phyloP scores from a whole-genome alignment of 1,140 invertebrate species.

The Trinorchestia longiramus region DNA sequence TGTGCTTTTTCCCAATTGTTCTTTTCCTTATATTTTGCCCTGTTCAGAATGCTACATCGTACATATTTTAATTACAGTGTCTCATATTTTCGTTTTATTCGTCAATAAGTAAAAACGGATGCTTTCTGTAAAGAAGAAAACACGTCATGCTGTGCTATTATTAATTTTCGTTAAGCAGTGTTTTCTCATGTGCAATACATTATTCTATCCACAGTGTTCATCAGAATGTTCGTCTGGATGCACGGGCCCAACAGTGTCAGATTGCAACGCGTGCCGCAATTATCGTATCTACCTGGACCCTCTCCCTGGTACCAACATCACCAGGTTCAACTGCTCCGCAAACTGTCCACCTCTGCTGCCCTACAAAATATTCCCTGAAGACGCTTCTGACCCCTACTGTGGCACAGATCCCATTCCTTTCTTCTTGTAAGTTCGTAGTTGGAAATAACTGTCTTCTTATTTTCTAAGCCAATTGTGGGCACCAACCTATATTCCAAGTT shows the following conservation, averaged over 20 bases:
- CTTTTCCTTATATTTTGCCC: too few relatives aligned
- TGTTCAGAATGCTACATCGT: too few relatives aligned
- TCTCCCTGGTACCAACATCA: conserved; percentile 73
- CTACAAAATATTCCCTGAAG: conserved; percentile 81
- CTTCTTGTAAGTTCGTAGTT: conserved; percentile 48
- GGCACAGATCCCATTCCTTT: conserved; percentile 74
- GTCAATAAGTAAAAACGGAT: too few relatives aligned
- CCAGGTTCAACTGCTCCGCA: conserved; percentile 88
- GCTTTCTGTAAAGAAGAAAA: too few relatives aligned
- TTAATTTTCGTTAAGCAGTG: too few relatives aligned
- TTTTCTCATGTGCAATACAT: not conserved
- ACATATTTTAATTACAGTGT: too few relatives aligned
- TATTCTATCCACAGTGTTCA: conserved; percentile 77
- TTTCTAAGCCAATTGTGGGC: too few relatives aligned
- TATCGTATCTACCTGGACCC: conserved; percentile 82
- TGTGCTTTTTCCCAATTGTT: too few relatives aligned
- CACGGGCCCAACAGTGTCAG: conserved; percentile 79
- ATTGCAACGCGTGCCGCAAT: conserved; percentile 88
- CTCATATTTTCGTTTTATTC: too few relatives aligned
- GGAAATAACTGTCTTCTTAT: too few relatives aligned
- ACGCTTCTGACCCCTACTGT: conserved; percentile 81
- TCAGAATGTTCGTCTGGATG: conserved; percentile 85
- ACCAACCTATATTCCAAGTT: too few relatives aligned
- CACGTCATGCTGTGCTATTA: too few relatives aligned
- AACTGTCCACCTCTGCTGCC: conserved; percentile 84